Conservation (phyloP, 2,888 invertebrate species). For the Rhagophthalmus giganteus region DNA sequence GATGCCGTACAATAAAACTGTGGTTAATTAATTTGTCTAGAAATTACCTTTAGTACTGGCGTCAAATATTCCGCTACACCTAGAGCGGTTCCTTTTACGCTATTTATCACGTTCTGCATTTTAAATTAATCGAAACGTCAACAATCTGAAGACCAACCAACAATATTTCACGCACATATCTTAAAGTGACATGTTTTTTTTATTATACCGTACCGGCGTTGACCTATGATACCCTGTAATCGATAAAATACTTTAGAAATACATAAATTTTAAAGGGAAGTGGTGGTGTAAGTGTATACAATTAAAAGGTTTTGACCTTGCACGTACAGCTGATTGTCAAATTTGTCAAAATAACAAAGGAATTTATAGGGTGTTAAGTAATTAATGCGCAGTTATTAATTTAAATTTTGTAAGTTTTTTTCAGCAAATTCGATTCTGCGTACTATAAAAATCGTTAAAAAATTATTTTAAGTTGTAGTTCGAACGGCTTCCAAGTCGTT, state of each 20-base stretch:
- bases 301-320: too few species aligned
- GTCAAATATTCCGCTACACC: conserved; percentile 96
- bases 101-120: conserved; percentile 96
- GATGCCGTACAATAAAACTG: neutral
- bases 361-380: too few species aligned
- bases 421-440: too few species aligned
- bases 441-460: too few species aligned
- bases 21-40: neutral
- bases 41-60: conserved; percentile 87
- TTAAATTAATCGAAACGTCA: neutral
- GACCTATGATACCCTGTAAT: neutral
- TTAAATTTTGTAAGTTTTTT: too few species aligned
- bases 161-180: neutral
- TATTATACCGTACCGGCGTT: neutral
- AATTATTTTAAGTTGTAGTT: too few species aligned
- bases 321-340: too few species aligned
- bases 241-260: neutral
- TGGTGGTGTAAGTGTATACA: neutral
- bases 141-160: neutral
- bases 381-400: too few species aligned
- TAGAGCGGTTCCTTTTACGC: conserved; percentile 92
- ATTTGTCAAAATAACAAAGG: too few species aligned
- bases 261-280: neutral
- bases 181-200: neutral
- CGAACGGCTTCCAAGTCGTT: too few species aligned